Evolutionary conservation across 30 jellyfish, hydroid and myxozoan genomes (phyloP), one percentile per base, ranked within the genome.

Genomic region (Turritopsis dohrnii): DNA sequence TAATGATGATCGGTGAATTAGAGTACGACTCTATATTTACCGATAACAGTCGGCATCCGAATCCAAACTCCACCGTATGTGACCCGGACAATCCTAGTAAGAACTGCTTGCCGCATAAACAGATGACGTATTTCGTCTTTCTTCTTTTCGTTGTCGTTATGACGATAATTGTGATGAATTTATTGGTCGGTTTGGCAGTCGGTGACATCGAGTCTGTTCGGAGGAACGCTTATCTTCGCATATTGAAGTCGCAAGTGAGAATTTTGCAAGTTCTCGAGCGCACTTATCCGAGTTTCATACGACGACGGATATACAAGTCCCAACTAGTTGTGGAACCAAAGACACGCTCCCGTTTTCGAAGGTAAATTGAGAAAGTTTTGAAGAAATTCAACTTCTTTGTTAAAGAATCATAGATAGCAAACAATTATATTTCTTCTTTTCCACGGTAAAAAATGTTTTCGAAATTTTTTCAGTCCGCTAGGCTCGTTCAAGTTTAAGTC

Each of bases 171-270:
- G 87, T 88, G 88, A 93, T 85, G 98, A 93, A 93, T 66, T 71
- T 93, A 71, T 73, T 93, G 96, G 98, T 93, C 80, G 98, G 98
- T 87, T 79, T 93, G 79, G 98, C 98, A 21, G 96, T 93, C 75
- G 98, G 98, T 41, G 98, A 93, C 72, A 93, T 93, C 54, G 98
- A 93, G 82, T 86, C 98, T 5, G 96, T 93, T 13, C 89, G 98
- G 23, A 93, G 88, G 65, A 86, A 95, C 26, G 98, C 98, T 16
- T 93, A 93, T 74, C 79, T 89, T 26, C 90, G 98, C 21, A 88
- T 93, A 8, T 54, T 93, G 86, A 76, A 88, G 75, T 88, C 85
- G 24, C 98, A 93, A 81, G 98, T 93, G 29, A 90, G 83, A 60
- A 84, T 93, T 66, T 80, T 93, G 71, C 85, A 75, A 18, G 95